These are phyloP conservation scores for Thamnaconus septentrionalis DNA, from an alignment of 2,113 vertebrate genomes.

Conservation along the genomic window DNA sequence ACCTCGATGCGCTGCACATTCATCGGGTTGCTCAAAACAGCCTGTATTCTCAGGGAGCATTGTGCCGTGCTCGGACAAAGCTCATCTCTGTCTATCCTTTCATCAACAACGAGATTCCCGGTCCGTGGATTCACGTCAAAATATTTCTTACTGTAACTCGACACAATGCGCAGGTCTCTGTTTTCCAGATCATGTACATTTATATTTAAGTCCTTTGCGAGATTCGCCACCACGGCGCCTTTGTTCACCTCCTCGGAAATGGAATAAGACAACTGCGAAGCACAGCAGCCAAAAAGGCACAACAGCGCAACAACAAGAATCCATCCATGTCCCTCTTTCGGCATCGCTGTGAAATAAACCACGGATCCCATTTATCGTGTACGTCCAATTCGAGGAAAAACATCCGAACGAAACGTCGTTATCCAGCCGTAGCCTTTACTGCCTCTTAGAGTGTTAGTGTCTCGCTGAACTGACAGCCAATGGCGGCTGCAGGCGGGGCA, in stretches of 20 bases:
- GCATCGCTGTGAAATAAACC: neutral
- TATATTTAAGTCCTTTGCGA: conserved; percentile 69
- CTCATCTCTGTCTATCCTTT: conserved; percentile 77
- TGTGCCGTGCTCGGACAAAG: conserved; percentile 63
- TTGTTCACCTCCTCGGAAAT: conserved; percentile 67
- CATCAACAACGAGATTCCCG: conserved; percentile 72
- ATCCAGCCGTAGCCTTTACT: no score
- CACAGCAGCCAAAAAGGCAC: conserved; percentile 37
- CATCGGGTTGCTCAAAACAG: conserved; percentile 73
- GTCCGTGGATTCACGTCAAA: conserved; percentile 74
- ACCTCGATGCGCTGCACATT: conserved; percentile 71
- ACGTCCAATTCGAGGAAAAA: no score
- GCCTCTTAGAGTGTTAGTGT: no score
- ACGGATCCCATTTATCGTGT: no score
- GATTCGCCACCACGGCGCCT: conserved; percentile 65
- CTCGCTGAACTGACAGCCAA: no score
- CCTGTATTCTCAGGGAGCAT: conserved; percentile 72
- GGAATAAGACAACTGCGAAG: conserved; percentile 61
- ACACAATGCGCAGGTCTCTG: conserved; percentile 70
- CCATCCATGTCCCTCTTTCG: conserved; percentile 21
- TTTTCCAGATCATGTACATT: conserved; percentile 53
- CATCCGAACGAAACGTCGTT: no score
- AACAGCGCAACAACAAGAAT: conserved; percentile 28
- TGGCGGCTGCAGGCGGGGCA: no score
- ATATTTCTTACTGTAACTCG: conserved; percentile 66